A percentile compares a stretch with the other conserved stretches of the same genome.
phyloP scores from a whole-genome alignment of 2,797 vertebrate species.

The Sardinella longiceps region DNA sequence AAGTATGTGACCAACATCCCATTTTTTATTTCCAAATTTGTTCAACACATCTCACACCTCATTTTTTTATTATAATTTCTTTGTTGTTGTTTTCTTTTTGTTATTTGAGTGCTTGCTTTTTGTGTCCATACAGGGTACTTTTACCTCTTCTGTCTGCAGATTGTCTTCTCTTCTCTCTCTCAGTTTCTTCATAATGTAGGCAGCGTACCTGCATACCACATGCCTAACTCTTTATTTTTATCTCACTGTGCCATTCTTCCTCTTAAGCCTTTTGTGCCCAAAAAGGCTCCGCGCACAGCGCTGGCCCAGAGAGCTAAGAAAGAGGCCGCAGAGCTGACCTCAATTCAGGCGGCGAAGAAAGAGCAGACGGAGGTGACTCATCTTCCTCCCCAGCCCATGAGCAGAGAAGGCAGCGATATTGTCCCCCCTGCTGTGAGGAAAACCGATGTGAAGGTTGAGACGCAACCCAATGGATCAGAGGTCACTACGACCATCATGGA shows the following conservation, averaged over 20 bases:
- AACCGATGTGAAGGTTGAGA: conserved; percentile 78
- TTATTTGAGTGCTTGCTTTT: not conserved
- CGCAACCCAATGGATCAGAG: conserved; percentile 80
- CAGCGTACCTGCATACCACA: not conserved
- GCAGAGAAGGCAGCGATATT: conserved; percentile 60
- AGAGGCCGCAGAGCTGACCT: conserved; percentile 67
- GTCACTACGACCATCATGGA: conserved; percentile 79
- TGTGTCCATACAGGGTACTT: not conserved
- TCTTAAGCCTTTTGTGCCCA: conserved; percentile 75
- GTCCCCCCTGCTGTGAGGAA: conserved; percentile 75
- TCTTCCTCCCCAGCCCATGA: conserved; percentile 38
- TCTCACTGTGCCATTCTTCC: conserved; percentile 11
- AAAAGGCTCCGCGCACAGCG: conserved; percentile 75
- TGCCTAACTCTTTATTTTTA: conserved; percentile 10
- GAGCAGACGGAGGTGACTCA: conserved; percentile 56
- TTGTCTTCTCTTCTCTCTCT: not conserved
- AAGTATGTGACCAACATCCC: conserved; percentile 35
- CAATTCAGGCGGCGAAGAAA: conserved; percentile 61
- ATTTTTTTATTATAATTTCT: not conserved
- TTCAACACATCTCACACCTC: not conserved
- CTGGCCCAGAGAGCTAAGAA: conserved; percentile 72
- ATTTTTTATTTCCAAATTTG: conserved; percentile 50
- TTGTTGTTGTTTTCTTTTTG: not conserved
- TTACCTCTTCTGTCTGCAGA: not conserved
- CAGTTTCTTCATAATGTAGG: not conserved